Base-by-base conservation (phyloP, 2,797 vertebrate genomes). In the Odontamblyopus lacepedii region DNA sequence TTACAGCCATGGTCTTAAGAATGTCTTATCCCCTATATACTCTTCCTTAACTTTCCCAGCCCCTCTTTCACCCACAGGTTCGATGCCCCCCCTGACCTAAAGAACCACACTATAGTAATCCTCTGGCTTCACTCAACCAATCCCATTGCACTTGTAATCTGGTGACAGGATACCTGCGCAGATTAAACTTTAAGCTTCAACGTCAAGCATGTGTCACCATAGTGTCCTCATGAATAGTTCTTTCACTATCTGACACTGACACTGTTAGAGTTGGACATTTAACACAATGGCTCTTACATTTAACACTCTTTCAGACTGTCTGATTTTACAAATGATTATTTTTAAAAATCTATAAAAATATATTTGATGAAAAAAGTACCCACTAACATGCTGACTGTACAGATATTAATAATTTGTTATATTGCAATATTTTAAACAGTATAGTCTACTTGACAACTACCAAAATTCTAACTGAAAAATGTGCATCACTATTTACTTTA, bases 61-160 rank as follows among this genome's bases (percentile, higher is more conserved):
- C 72, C 71, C 77, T 77, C 72, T 77, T 70, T 80, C 26, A 69
- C 51, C 55, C 13, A 0, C 70, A 80, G 74, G 69, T 78, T 55
- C 71, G 50, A 77, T 69, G 59, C 64, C 78, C 79, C 72, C 41
- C 63, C 16, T 86, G 81, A 83, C 82, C 86, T 85, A 30, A 30
- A 72, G 9, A 84, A 77, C 74, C 74, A 79, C 76, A 83, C 83
- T 70, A 71, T 59, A 23, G 73, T 91, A 91, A 91, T 91, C 88
- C 83, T 74, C 57, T 53, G 74, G 72, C 70, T 63, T 82, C 74
- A 71, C 77, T 76, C 55, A 77, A 74, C 76, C 88, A 86, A 89
- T 91, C 86, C 72, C 69, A 53, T 76, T 80, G 83, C 83, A 87
- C 69, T 71, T 78, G 77, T 88, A 90, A 93, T 89, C 72, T 78